Base-by-base conservation (phyloP, 2,797 vertebrate species). In the Basileuterus tristriatus region DNA sequence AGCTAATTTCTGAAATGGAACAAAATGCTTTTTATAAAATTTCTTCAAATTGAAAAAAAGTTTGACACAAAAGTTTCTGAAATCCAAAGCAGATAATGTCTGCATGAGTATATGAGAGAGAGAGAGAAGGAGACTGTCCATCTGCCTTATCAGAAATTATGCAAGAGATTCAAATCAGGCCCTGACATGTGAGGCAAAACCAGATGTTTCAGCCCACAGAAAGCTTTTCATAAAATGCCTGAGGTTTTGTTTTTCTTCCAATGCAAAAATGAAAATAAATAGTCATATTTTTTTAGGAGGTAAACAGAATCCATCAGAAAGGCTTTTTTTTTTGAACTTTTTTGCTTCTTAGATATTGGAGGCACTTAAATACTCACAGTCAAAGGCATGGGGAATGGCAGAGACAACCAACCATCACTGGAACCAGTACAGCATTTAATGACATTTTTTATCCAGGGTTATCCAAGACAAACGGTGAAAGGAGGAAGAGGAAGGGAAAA, bases 191-290 rank as follows among this genome's bases (percentile, higher is more conserved):
- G 87, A 95, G 85, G 65, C 36, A 60, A 92, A 97, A 94, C 0
- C 89, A 97, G 93, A 96, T 95, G 91, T 93, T 93, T 70, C 56
- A 86, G 56, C 29, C 55, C 90, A 93, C 79, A 83, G 71, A 96
- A 91, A 81, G 12, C 32, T 76, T 94, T 96, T 77, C 62, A 76
- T 85, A 89, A 94, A 94, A 93, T 86, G 49, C 36, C 82, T 92
- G 91, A 94, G 94, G 94, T 91, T 97, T 95, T 90, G 74, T 67
- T 70, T 93, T 92, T 23, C 32, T 93, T 96, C 85, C 87, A 94
- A 60, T 36, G 37, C 7, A 90, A 93, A 92, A 94, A 83, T 26
- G 16, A 95, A 96, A 94, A 93, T 49, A 95, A 94, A 95, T 72
- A 94, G n/a, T 65, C 49, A 23, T 77, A 72, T 91, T 91, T 88